A percentile compares a stretch with the other conserved stretches of the same genome.
Evolutionary conservation across 1,140 invertebrate species (phyloP).

Genomic region (Panulirus ornatus): DNA sequence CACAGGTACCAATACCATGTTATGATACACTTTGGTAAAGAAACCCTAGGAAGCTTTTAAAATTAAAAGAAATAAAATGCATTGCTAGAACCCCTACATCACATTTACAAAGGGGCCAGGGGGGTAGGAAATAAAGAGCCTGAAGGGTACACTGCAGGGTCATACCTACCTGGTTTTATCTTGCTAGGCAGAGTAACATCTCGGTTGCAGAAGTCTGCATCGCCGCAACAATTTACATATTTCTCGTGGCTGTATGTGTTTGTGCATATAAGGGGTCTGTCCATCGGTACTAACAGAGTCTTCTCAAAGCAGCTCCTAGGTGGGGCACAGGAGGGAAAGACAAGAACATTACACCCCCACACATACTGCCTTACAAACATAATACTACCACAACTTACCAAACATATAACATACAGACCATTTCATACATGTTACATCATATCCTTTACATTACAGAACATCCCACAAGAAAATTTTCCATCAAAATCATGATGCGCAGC

Average conservation of each 20-base stretch:
- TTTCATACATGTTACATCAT: background rate
- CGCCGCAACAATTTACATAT: slow-evolving; percentile 65
- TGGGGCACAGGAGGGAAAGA: slow-evolving; percentile 63
- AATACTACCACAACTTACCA: slow-evolving; percentile 39
- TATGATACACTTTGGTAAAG: slow-evolving; percentile 18
- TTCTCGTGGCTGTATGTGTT: slow-evolving; percentile 46
- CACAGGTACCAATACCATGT: slow-evolving; percentile 18
- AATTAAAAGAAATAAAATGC: background rate
- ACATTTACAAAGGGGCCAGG: background rate
- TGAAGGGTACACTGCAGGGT: slow-evolving; percentile 46
- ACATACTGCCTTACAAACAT: slow-evolving; percentile 53
- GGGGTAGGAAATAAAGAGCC: slow-evolving; percentile 13
- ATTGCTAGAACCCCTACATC: background rate
- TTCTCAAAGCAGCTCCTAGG: slow-evolving; percentile 65
- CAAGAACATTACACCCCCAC: slow-evolving; percentile 68
- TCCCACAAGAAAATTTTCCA: background rate
- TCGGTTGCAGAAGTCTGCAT: slow-evolving; percentile 64
- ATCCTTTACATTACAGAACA: background rate
- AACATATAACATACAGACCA: slow-evolving; percentile 29
- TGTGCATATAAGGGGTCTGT: slow-evolving; percentile 56
- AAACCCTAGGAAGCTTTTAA: slow-evolving; percentile 23
- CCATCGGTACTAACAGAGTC: slow-evolving; percentile 44
- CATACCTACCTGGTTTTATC: slow-evolving; percentile 53
- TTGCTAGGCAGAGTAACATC: slow-evolving; percentile 46
- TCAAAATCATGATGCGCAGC: background rate